Conservation (phyloP, 2,888 invertebrate species). For the Microctonus brassicae region DNA sequence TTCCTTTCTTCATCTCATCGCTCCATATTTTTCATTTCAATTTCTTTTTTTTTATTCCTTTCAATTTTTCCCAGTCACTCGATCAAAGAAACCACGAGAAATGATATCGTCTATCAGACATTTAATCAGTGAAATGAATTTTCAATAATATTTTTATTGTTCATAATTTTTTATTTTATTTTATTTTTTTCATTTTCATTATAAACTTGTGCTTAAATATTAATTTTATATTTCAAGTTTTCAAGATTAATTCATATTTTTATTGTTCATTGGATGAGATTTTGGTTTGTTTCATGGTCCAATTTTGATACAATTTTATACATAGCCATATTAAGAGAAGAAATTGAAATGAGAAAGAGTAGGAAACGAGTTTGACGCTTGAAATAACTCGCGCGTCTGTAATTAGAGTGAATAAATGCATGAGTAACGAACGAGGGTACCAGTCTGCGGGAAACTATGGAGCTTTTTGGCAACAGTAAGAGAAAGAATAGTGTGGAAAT, state of each 20-base stretch:
- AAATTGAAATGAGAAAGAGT: neutral
- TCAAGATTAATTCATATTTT: no score
- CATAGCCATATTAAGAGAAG: no score
- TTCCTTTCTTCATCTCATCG: slow-evolving; percentile 3
- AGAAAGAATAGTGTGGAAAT: slow-evolving; percentile 19
- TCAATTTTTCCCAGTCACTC: slow-evolving; percentile 28
- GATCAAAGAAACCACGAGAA: slow-evolving; percentile 5
- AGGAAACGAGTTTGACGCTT: slow-evolving; percentile 27
- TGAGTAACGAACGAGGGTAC: slow-evolving; percentile 49
- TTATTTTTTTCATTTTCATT: neutral
- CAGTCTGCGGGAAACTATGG: slow-evolving; percentile 29
- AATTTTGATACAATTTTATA: neutral
- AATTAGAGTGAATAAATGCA: slow-evolving; percentile 59
- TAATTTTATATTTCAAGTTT: no score
- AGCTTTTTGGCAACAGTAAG: slow-evolving; percentile 38
- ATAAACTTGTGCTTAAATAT: neutral
- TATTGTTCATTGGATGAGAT: slow-evolving; percentile 36
- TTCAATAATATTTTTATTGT: neutral
- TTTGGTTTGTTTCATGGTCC: neutral
- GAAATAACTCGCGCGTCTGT: slow-evolving; percentile 43
- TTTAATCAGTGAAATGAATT: neutral
- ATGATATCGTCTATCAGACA: slow-evolving; percentile 10
- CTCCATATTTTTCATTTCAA: slow-evolving; percentile 28
- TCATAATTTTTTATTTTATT: neutral
- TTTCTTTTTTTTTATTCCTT: slow-evolving; percentile 31